Conservation (phyloP, 2,888 invertebrate genomes). For the Athalia rosae region DNA sequence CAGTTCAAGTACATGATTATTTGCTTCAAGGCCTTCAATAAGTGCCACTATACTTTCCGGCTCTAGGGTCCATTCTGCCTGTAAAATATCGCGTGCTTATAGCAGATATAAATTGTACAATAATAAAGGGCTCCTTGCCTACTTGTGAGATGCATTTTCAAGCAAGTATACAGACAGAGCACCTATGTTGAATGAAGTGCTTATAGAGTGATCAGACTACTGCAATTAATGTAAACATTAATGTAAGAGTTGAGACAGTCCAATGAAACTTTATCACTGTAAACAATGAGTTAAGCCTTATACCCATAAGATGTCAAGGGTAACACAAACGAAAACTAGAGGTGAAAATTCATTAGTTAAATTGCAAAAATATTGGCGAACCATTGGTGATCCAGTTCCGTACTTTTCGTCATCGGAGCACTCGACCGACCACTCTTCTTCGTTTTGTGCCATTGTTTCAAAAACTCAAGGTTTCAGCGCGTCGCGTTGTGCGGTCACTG, state of each 20-base stretch:
- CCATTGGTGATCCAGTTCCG: slow-evolving; percentile 64
- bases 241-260: too few relatives aligned
- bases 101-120: too few relatives aligned
- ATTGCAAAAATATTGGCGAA: slow-evolving; percentile 49
- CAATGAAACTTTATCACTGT: too few relatives aligned
- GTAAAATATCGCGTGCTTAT: background rate
- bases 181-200: too few relatives aligned
- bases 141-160: too few relatives aligned
- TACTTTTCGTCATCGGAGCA: slow-evolving; percentile 82
- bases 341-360: background rate
- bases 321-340: background rate
- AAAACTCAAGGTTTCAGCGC: background rate
- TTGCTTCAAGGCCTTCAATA: slow-evolving; percentile 81
- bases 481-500: background rate
- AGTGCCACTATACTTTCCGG: slow-evolving; percentile 83
- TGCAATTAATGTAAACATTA: too few relatives aligned
- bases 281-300: too few relatives aligned
- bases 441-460: slow-evolving; percentile 67
- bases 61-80: slow-evolving; percentile 79
- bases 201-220: too few relatives aligned
- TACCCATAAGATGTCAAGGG: too few relatives aligned
- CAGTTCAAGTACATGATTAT: slow-evolving; percentile 80
- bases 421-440: slow-evolving; percentile 79
- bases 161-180: too few relatives aligned
- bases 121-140: too few relatives aligned